A percentile compares a stretch with the other conserved stretches of the same genome.
Evolutionary conservation across 2,888 invertebrate genomes (phyloP).

Genomic region (Oxycera nigricornis): DNA sequence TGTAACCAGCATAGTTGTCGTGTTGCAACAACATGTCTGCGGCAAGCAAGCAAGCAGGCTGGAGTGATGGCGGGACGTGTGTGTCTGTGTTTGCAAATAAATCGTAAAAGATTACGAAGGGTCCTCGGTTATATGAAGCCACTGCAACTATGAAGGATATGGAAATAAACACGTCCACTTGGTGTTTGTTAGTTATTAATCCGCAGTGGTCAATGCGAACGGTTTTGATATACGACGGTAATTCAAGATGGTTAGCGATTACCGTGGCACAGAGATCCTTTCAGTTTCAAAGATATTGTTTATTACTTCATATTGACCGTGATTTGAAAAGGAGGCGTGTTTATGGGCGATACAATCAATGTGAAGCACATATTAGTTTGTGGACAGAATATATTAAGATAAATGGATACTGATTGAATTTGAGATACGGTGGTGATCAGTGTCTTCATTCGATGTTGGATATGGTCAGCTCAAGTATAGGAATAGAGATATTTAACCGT

Average conservation of each 20-base stretch:
- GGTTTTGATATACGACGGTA: conserved; percentile 3
- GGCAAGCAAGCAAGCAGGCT: not conserved
- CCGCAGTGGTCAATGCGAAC: conserved; percentile 23
- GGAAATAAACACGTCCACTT: conserved; percentile 20
- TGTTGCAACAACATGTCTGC: conserved; percentile 12
- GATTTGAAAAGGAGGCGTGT: too few species aligned
- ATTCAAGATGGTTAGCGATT: conserved; percentile 9
- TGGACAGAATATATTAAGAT: too few species aligned
- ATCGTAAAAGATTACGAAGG: conserved; percentile 29
- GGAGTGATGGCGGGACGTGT: not conserved
- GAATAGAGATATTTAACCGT: too few species aligned
- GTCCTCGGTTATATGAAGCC: conserved; percentile 5
- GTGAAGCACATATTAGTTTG: too few species aligned
- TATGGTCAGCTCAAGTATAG: too few species aligned
- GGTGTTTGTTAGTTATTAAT: conserved; percentile 29
- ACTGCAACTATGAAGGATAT: conserved; percentile 25
- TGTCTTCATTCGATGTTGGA: too few species aligned
- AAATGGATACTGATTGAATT: too few species aligned
- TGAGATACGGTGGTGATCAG: too few species aligned
- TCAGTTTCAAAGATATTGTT: too few species aligned
- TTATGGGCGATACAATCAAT: too few species aligned
- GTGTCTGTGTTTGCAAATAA: conserved; percentile 31
- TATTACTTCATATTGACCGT: conserved; percentile 15
- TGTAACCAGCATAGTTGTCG: conserved; percentile 14
- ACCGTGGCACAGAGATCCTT: not conserved